These are phyloP conservation scores for Teleogryllus oceanicus DNA, from an alignment of 2,888 invertebrate species.

Conservation along the genomic window DNA sequence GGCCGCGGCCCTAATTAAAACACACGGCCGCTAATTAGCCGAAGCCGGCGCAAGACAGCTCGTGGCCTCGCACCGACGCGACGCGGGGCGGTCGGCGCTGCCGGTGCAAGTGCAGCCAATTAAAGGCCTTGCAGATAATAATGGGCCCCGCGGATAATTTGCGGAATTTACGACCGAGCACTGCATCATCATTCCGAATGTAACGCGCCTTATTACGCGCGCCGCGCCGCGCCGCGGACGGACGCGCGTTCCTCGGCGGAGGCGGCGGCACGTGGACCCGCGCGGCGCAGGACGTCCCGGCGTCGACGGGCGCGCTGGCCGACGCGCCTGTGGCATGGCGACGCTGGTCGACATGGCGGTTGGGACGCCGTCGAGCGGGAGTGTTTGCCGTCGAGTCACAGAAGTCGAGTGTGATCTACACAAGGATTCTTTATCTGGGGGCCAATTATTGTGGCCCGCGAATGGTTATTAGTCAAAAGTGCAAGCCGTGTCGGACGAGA, in stretches of 20 bases:
- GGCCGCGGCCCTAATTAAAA: background rate
- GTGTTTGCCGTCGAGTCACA: background rate
- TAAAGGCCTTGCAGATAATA: background rate
- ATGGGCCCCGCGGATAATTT: constrained; percentile 1
- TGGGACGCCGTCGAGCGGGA: background rate
- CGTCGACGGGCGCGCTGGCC: background rate
- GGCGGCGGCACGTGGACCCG: background rate
- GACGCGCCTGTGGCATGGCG: too few relatives aligned
- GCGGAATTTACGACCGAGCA: constrained; percentile 2
- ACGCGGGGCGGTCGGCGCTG: background rate
- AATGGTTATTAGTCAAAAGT: too few relatives aligned
- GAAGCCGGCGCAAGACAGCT: constrained; percentile 5
- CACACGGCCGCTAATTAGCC: constrained; percentile 18
- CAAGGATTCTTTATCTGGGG: too few relatives aligned
- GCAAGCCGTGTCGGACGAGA: too few relatives aligned
- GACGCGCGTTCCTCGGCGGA: background rate
- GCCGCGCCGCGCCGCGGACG: background rate
- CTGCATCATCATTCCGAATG: constrained; percentile 18
- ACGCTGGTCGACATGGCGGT: background rate
- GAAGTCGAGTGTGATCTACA: too few relatives aligned
- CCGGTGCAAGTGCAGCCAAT: constrained; percentile 9
- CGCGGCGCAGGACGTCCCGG: background rate
- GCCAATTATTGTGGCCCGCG: too few relatives aligned
- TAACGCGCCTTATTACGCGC: constrained; percentile 1
- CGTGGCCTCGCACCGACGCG: background rate